Evolutionary conservation across 2,888 invertebrate genomes (phyloP), one percentile per base, ranked within the genome.

Genomic region (Cantharis lateralis): DNA sequence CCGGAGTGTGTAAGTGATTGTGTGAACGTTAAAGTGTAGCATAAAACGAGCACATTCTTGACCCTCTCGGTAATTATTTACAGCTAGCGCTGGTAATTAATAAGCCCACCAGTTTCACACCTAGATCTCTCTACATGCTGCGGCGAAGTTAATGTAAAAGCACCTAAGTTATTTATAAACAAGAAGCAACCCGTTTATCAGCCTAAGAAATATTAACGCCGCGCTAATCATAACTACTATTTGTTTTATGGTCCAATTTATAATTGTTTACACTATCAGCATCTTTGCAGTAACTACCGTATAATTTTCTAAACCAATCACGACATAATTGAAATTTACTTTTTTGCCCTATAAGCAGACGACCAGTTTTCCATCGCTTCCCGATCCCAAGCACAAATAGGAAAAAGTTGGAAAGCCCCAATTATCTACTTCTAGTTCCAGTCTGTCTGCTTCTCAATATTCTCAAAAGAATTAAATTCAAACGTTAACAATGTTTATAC

Each of bases 11-110:
- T 48, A 66, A 66, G 64, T 68, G 68, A 61, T 61, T 74, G 62
- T 64, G 61, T 24, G 20, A 63, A 63, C 71, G 62, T 77, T 74
- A 74, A 74, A 71, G 74, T 74, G 77, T 69, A 68, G 71, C 74
- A 71, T 70, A 69, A 72, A 78, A 72, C 66, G 75, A 68, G 75
- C 75, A 77, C 75, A 75, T 75, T 74, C 79, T 77, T 79, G 79
- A 79, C 79, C 79, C 77, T 70, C 63, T 15, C 15, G 70, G 73
- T 76, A 77, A 79, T 79, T 77, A 79, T 79, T 79, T 75, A 77
- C 71, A 74, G 76, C 77, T 64, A 79, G 76, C 76, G 20, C 74
- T 73, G 69, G 72, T 78, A 78, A 79, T 79, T 79, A 79, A 79
- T 79, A 79, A 75, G 76, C 78, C 74, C 69, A 74, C 77, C 74